These are phyloP conservation scores for Apotomis turbidana DNA, from an alignment of 2,888 invertebrate species.

Conservation along the genomic window DNA sequence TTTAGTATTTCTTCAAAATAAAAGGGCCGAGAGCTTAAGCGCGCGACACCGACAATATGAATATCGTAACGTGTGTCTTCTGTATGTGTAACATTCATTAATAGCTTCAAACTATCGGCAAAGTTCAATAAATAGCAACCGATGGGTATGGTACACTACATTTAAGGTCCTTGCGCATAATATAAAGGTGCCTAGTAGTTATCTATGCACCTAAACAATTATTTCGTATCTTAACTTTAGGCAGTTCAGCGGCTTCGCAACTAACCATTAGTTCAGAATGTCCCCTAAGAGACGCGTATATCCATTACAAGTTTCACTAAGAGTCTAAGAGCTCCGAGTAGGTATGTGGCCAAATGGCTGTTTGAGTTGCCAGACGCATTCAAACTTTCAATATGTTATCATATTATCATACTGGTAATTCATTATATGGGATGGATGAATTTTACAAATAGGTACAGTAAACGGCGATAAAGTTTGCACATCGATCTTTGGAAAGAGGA, in stretches of 20 bases:
- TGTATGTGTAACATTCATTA: too few relatives aligned
- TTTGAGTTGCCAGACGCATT: conserved; percentile 14
- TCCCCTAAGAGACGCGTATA: conserved; percentile 59
- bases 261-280: conserved; percentile 50
- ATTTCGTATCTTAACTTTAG: conserved; percentile 40
- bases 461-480: too few relatives aligned
- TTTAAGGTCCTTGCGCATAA: too few relatives aligned
- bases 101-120: too few relatives aligned
- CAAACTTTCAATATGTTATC: conserved; percentile 11
- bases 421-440: background rate
- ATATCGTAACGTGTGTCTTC: too few relatives aligned
- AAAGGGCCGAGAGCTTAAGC: too few relatives aligned
- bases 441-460: background rate
- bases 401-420: background rate
- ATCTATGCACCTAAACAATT: background rate
- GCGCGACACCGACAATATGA: too few relatives aligned
- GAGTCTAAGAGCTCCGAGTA: conserved; percentile 48
- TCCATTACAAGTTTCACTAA: conserved; percentile 62
- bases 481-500: too few relatives aligned
- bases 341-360: conserved; percentile 44
- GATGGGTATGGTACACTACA: too few relatives aligned
- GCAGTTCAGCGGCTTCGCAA: conserved; percentile 41
- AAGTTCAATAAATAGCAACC: too few relatives aligned
- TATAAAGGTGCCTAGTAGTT: background rate
- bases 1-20: too few relatives aligned